Conservation (phyloP, 2,797 vertebrate species). For the Pipistrellus pygmaeus region DNA sequence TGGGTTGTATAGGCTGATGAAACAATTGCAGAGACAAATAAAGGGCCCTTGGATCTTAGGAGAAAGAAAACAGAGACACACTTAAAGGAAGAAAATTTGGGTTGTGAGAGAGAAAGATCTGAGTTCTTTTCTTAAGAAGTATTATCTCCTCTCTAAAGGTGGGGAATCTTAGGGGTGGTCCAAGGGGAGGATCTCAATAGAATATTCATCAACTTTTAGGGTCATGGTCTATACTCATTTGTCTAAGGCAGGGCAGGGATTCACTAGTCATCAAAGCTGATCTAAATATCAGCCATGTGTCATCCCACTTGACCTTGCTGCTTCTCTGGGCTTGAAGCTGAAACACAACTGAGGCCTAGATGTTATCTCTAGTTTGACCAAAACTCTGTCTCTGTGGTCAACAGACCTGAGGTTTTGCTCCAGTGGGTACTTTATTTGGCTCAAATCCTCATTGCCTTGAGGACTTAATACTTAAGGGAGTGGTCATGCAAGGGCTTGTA, state of each 20-base stretch:
- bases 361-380: not conserved
- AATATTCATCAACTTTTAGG: not conserved
- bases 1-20: not conserved
- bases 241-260: not conserved
- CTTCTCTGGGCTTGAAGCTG: not conserved
- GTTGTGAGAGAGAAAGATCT: not conserved
- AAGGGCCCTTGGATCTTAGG: not conserved
- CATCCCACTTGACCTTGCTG: not conserved
- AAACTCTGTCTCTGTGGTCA: not conserved
- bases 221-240: not conserved
- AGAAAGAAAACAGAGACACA: not conserved
- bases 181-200: not conserved
- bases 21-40: not conserved
- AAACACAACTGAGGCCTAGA: not conserved
- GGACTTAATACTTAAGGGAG: not conserved
- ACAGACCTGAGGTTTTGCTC: not conserved
- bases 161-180: not conserved
- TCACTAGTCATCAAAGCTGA: not conserved
- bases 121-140: not conserved
- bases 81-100: not conserved
- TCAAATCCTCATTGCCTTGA: not conserved
- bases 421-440: not conserved
- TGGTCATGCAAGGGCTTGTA: not conserved
- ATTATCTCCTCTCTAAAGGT: not conserved
- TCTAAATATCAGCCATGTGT: not conserved